Evolutionary conservation across 30 jellyfish, hydroid and myxozoan genomes (phyloP).

Genomic region (Turritopsis dohrnii): DNA sequence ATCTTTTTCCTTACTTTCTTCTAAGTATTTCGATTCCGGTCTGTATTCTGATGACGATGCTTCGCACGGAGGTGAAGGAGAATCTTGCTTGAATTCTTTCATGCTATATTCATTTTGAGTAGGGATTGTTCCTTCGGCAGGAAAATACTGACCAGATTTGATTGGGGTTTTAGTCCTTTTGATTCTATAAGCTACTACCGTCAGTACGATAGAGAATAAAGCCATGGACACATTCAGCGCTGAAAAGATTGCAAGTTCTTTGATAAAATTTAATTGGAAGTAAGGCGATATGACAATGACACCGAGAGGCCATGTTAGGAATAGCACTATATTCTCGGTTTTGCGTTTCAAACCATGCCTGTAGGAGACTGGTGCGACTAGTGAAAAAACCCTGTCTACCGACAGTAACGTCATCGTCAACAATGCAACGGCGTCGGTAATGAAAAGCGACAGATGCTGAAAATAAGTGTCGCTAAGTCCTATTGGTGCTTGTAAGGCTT

Average conservation of each 20-base stretch:
- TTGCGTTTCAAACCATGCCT: neutral
- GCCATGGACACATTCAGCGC: neutral
- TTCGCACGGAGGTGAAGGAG: neutral
- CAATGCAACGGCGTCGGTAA: slow-evolving; percentile 5
- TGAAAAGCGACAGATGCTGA: neutral
- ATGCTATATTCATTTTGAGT: neutral
- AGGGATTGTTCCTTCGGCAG: neutral
- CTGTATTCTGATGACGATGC: neutral
- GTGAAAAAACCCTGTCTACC: neutral
- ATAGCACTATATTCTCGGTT: neutral
- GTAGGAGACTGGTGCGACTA: neutral
- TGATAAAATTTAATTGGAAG: neutral
- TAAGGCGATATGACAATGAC: neutral
- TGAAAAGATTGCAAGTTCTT: slow-evolving; percentile 3
- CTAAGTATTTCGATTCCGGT: neutral
- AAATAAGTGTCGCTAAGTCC: neutral
- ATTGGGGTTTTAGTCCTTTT: neutral
- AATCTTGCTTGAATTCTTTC: neutral
- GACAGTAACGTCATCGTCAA: slow-evolving; percentile 11
- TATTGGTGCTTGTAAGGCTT: neutral
- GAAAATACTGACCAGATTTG: neutral
- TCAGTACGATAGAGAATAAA: neutral
- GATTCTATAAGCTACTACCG: neutral
- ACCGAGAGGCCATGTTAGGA: slow-evolving; percentile 11
- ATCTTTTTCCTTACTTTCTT: neutral